Evolutionary conservation across 2,888 invertebrate genomes (phyloP), one percentile per base, ranked within the genome.

Genomic region (Parnassius apollo): DNA sequence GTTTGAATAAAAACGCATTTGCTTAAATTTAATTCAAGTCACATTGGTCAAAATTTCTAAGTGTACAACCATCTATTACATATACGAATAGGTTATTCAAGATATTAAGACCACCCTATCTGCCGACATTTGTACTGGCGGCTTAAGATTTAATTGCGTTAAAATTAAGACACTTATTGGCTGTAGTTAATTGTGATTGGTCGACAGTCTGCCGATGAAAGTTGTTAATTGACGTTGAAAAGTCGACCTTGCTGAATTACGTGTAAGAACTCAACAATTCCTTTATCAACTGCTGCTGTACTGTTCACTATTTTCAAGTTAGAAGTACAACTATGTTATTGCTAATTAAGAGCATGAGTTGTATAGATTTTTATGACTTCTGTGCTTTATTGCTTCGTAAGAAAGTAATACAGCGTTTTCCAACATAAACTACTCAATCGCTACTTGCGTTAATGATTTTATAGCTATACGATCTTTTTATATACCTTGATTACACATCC

Each of bases 51-150:
- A 59, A 58, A 64, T 66, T 22, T 35, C n/a, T 56, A 77, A 73
- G 80, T 80, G 78, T 75, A 71, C 79, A 81, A 79, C 77, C 78
- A 75, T 75, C 80, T 81, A 82, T 72, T 77, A 75, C 81, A 81
- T 77, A 76, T 75, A 68, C 67, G 18, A 18, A 2, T 25, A 35
- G 7, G 35, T 35, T 35, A 35, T 80, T 81, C 75, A 81, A 74
- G 71, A 70, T 75, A 71, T 7, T 35, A 35, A 35, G 7, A 0
- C 35, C 4, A 68, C 67, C 62, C 70, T 66, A 70, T 72, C 70
- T 68, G 65, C 46, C 59, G 64, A 52, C 59, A 59, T 49, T 54
- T 61, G 62, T 64, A 66, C 66, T 69, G 69, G 69, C 71, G 67
- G 66, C 57, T 68, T 72, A 74, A 69, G 69, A 75, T 75, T 77